A percentile compares a stretch with the other conserved stretches of the same genome.
These are phyloP conservation scores for Dromius quadrimaculatus DNA, from an alignment of 2,888 invertebrate genomes.

Conservation along the genomic window DNA sequence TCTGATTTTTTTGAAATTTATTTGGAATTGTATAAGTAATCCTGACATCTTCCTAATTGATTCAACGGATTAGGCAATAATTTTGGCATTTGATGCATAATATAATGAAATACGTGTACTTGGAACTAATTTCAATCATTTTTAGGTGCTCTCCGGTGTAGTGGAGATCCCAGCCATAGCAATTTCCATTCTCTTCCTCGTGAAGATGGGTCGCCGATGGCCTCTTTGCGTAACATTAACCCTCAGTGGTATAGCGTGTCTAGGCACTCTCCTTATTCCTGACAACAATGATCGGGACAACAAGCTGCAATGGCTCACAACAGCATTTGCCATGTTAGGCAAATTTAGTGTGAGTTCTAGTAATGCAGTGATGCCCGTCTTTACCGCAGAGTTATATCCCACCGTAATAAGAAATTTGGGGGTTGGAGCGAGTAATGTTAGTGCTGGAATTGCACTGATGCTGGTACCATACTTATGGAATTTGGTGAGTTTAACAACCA, in stretches of 20 bases:
- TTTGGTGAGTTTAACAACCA: constrained; percentile 70
- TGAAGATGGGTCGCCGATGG: constrained; percentile 79
- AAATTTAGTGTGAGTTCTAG: constrained; percentile 84
- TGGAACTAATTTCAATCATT: too few relatives aligned
- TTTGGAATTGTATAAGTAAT: too few relatives aligned
- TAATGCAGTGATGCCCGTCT: constrained; percentile 84
- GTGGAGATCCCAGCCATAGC: constrained; percentile 85
- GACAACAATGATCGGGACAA: constrained; percentile 67
- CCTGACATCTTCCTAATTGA: too few relatives aligned
- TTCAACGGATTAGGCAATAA: too few relatives aligned
- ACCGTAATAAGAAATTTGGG: constrained; percentile 84
- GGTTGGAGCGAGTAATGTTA: constrained; percentile 80
- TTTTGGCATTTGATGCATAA: too few relatives aligned
- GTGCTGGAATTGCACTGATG: constrained; percentile 82
- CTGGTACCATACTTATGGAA: constrained; percentile 83
- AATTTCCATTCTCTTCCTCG: constrained; percentile 79
- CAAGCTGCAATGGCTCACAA: constrained; percentile 76
- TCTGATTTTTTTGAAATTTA: too few relatives aligned
- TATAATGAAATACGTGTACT: too few relatives aligned
- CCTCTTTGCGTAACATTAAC: constrained; percentile 78
- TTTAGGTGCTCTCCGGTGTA: constrained; percentile 74
- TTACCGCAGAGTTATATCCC: constrained; percentile 83
- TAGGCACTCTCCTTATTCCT: constrained; percentile 69
- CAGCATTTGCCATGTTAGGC: constrained; percentile 82
- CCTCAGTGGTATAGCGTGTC: constrained; percentile 77